Base-by-base conservation (phyloP, 1,140 invertebrate genomes). In the Neelides sp. region DNA sequence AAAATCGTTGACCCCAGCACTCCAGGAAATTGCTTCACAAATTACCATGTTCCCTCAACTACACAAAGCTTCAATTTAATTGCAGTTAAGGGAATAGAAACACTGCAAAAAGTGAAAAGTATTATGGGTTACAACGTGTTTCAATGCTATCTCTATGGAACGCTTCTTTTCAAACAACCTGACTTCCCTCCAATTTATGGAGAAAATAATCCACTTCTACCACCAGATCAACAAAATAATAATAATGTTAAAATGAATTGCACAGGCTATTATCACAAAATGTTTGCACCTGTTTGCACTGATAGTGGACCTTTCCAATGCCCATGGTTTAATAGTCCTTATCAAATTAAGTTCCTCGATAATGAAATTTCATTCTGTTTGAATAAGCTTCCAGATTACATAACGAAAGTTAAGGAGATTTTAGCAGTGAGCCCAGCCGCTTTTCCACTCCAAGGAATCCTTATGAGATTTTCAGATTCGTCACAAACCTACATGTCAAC, bases 341-440 rank as follows among this genome's bases (percentile, higher is more conserved):
- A 40, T 19, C 17, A 34, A 4, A 34, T 34, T 13, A 39, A 7
- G n/a, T 10, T 34, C 32, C 34, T 48, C 3, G 47, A 48, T 22
- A 48, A 48, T 19, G 47, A 48, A 27, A 47, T 48, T 5, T 10
- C 34, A 10, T 12, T 48, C 7, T 5, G 40, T 23, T 4, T 48
- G 10, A 15, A 37, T 4, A 24, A 48, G 22, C 17, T 48, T 4
- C 39, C 47, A 5, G 24, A 4, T 7, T 40, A 42, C 40, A 23
- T 48, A 10, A 44, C 5, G 5, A 17, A 15, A 10, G 24, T 27
- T 23, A 44, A 44, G 26, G 20, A 44, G 4, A 44, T 44, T 44
- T 27, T 44, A 17, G 7, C 19, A 24, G 10, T 23, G 26, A 8
- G 17, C 13, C 8, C 42, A 22, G 42, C 42, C 7, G 42, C 8